phyloP scores from a whole-genome alignment of 2,113 vertebrate genomes.

The Austrofundulus limnaeus region DNA sequence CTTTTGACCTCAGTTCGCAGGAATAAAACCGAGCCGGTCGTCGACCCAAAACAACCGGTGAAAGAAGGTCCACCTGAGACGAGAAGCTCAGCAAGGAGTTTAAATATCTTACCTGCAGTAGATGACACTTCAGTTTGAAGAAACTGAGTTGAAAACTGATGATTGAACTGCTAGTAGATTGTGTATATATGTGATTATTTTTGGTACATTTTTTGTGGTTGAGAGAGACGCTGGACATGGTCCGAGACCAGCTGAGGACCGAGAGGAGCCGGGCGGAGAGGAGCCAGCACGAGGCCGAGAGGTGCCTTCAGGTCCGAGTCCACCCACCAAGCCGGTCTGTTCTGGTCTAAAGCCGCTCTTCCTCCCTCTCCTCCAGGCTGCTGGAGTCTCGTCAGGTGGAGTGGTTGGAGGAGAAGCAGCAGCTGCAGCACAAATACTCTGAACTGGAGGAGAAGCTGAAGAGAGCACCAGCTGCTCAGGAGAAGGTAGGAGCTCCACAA shows the following conservation, averaged over 20 bases:
- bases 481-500: too few species aligned
- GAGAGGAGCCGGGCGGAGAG: constrained; percentile 82
- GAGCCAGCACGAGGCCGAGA: constrained; percentile 86
- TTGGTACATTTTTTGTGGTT: too few species aligned
- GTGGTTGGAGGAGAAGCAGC: constrained; percentile 89
- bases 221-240: constrained; percentile 81
- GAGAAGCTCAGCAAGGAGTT: constrained; percentile 16
- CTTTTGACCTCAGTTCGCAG: background rate
- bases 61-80: constrained; percentile 22
- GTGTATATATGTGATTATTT: too few species aligned
- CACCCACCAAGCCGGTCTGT: background rate
- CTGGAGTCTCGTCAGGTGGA: constrained; percentile 81
- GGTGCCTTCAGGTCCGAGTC: constrained; percentile 11
- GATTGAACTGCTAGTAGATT: too few species aligned
- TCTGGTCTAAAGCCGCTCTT: too few species aligned
- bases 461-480: too few species aligned
- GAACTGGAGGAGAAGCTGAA: too few species aligned
- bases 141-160: too few species aligned
- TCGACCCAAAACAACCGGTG: background rate
- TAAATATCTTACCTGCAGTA: too few species aligned
- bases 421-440: too few species aligned
- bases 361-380: constrained; percentile 65
- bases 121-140: too few species aligned
- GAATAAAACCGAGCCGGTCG: too few species aligned
- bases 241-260: constrained; percentile 85